A percentile compares a stretch with the other conserved stretches of the same genome.
Conservation (phyloP, 2,113 vertebrate genomes). For the Dasyornis broadbenti region DNA sequence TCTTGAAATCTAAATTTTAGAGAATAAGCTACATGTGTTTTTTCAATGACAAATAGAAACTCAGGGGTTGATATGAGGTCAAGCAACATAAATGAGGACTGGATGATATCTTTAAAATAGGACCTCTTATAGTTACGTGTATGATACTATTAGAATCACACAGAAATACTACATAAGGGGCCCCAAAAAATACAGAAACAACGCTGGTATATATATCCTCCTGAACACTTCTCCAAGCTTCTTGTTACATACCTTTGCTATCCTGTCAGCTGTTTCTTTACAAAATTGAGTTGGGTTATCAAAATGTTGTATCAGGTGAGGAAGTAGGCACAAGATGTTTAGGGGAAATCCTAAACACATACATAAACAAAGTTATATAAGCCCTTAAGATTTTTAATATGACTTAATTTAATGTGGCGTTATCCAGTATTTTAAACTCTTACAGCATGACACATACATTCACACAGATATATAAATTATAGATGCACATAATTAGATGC, state of each 20-base stretch:
- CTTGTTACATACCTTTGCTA: constrained; percentile 83
- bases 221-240: not conserved
- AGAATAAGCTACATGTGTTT: not conserved
- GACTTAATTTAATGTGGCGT: not conserved
- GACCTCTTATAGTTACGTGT: not conserved
- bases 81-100: not conserved
- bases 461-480: not conserved
- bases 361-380: constrained; percentile 7
- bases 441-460: not conserved
- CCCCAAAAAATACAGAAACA: not conserved
- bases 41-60: not conserved
- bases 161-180: not conserved
- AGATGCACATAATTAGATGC: not conserved
- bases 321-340: constrained; percentile 96
- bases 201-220: not conserved
- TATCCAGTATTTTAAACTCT: not conserved
- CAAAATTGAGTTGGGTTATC: constrained; percentile 97
- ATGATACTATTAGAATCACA: not conserved
- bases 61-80: not conserved
- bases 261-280: constrained; percentile 95
- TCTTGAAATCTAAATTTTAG: not conserved
- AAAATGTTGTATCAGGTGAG: constrained; percentile 98
- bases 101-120: not conserved
- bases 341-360: constrained; percentile 88
- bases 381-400: not conserved